Percentiles rank a stretch among this genome's conserved stretches.
Evolutionary conservation across 2,113 vertebrate genomes (phyloP).

Genomic region (Eulemur macaco): DNA sequence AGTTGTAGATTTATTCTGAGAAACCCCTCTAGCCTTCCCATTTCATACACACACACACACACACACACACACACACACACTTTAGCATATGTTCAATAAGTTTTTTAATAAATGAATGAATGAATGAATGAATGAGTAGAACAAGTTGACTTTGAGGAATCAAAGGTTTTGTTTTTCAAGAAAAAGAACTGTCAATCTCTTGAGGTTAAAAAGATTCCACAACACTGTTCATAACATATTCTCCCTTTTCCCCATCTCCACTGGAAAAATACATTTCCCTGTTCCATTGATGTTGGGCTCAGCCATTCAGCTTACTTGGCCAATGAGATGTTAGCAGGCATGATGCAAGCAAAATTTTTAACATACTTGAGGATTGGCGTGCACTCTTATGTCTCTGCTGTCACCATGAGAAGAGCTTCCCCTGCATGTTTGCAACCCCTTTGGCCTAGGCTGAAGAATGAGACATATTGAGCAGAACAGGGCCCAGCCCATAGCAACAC

Average conservation of each 20-base stretch:
- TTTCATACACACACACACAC: neutral
- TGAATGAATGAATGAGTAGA: neutral
- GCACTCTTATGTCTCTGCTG: neutral
- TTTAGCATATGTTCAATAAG: neutral
- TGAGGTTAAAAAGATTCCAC: neutral
- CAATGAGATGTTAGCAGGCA: neutral
- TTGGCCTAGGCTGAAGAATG: neutral
- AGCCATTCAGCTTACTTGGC: neutral
- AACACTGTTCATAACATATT: neutral
- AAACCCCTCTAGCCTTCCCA: neutral
- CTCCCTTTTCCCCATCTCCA: neutral
- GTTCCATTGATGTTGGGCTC: neutral
- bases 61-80: neutral
- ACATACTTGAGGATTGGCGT: neutral
- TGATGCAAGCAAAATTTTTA: neutral
- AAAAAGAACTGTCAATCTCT: neutral
- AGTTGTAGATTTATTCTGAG: constrained; percentile 13
- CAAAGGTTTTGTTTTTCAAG: neutral
- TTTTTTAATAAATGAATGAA: neutral
- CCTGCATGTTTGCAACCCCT: neutral
- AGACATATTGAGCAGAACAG: neutral
- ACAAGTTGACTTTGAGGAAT: neutral
- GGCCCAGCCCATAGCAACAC: neutral
- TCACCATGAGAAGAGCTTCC: neutral
- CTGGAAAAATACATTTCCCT: neutral